Evolutionary conservation across 2,113 vertebrate genomes (phyloP).

Genomic region (Halcyon malimbica): DNA sequence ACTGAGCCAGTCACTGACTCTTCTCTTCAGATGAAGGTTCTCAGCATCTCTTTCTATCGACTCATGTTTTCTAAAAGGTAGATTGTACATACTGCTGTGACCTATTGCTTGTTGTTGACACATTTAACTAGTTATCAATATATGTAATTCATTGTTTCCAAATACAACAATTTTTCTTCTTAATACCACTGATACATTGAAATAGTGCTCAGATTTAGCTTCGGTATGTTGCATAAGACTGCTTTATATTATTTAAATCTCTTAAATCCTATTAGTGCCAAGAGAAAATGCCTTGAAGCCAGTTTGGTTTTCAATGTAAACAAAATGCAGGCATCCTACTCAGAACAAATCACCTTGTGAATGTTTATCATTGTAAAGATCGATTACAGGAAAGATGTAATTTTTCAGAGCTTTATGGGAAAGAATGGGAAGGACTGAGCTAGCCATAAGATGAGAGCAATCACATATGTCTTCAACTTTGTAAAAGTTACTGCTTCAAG

Average conservation of each 20-base stretch:
- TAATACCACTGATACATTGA: not conserved
- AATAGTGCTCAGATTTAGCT: not conserved
- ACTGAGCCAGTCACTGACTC: not conserved
- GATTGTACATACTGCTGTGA: not conserved
- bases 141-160: not conserved
- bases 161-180: not conserved
- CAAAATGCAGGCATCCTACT: not conserved
- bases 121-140: not conserved
- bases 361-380: not conserved
- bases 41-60: not conserved
- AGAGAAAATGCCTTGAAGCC: not conserved
- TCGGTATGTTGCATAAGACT: not conserved
- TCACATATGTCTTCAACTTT: not conserved
- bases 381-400: not conserved
- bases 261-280: not conserved
- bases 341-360: not conserved
- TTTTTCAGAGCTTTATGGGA: not conserved
- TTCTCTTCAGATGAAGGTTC: not conserved
- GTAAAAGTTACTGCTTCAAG: not conserved
- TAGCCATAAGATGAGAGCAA: not conserved
- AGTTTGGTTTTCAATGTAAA: not conserved
- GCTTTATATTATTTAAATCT: conserved; percentile 20
- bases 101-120: not conserved
- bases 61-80: not conserved
- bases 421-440: not conserved